Evolutionary conservation across 2,797 vertebrate species (phyloP).

Genomic region (Podarcis siculus): DNA sequence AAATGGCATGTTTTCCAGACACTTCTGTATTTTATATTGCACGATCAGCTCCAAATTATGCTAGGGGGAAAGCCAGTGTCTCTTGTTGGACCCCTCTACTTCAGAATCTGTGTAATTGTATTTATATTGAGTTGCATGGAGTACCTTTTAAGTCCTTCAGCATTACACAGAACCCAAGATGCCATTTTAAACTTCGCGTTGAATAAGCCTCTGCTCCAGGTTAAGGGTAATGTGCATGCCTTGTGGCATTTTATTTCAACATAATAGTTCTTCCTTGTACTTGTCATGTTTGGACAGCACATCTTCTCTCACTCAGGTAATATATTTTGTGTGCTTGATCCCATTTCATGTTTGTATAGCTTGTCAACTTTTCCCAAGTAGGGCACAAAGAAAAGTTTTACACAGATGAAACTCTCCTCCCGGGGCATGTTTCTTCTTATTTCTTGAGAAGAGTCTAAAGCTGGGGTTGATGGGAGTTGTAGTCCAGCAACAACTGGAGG

Average conservation of each 20-base stretch:
- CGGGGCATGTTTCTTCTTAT: not conserved
- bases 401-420: not conserved
- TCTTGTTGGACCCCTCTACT: too few species aligned
- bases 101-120: not conserved
- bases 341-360: not conserved
- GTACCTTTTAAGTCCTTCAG: not conserved
- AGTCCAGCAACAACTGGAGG: too few species aligned
- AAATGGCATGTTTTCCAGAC: too few species aligned
- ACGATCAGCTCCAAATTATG: not conserved
- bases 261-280: not conserved
- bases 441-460: not conserved
- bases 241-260: constrained; percentile 2
- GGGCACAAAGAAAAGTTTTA: not conserved
- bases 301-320: not conserved
- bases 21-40: not conserved
- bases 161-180: not conserved
- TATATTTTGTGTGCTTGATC: not conserved
- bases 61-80: not conserved
- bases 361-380: not conserved
- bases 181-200: constrained; percentile 5
- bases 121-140: not conserved
- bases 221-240: not conserved
- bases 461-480: too few species aligned
- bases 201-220: not conserved
- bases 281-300: not conserved